Base-by-base conservation (phyloP, 2,797 vertebrate genomes). In the Typhlichthys subterraneus region DNA sequence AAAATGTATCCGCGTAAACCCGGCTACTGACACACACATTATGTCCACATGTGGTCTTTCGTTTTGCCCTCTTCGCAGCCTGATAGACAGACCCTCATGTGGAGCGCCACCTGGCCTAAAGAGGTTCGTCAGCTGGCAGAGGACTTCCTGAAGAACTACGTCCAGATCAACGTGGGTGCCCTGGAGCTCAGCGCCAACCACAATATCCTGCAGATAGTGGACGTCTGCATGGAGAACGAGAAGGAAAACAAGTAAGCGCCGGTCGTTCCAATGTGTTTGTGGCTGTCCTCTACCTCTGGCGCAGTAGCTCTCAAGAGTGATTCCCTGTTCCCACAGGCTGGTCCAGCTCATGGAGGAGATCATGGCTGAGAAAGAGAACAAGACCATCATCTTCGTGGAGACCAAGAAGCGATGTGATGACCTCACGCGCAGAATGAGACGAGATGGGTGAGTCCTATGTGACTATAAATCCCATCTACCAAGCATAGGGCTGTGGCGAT, bases 321-420 rank as follows among this genome's bases (percentile, higher is more conserved):
- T 45, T 60, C 3, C 14, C 46, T 29, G 33, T 56, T 19, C 47
- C 14, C 3, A 49, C 63, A 99, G 97, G 61, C 83, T 98, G 72
- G 94, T 98, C 78, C 97, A 97, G 50, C 88, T 98, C 63, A 98
- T 98, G 97, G 97, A 98, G 77, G 97, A 99, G 91, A 98, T 98
- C 69, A 98, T 98, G 97, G 96, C 96, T 13, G 97, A 98, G 87
- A 99, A 99, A 75, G 96, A 98, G 82, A 98, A 99, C 87, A 99
- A 99, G 78, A 99, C 96, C 45, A 98, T 99, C 76, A 98, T 99
- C 79, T 99, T 99, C 72, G 96, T 95, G 51, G 96, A 99, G 89
- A 99, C 97, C 48, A 98, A 99, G 86, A 95, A 96, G 69, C 93
- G 97, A 12, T 98, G 96, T 85, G 97, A 99, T 85, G 97, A 99